Evolutionary conservation across 1,140 invertebrate species (phyloP).

Genomic region (Drosophila tropicalis): DNA sequence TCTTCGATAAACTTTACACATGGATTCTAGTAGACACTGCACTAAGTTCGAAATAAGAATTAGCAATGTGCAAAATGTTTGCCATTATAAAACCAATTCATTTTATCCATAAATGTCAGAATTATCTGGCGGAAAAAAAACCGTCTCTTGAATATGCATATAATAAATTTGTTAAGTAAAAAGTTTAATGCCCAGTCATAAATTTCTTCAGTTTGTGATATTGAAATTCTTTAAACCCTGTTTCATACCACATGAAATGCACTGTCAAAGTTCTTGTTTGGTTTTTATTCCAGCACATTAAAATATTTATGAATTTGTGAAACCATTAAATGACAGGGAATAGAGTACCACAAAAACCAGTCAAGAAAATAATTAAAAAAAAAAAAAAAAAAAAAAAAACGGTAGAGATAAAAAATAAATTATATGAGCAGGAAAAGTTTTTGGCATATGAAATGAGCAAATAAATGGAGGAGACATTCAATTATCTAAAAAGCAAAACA

Average conservation of each 20-base stretch:
- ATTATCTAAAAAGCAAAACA: constrained; percentile 75
- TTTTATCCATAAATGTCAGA: background rate
- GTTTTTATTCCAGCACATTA: background rate
- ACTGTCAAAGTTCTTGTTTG: constrained; percentile 4
- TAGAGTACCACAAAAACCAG: background rate
- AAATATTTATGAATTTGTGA: constrained; percentile 12
- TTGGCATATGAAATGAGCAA: constrained; percentile 61
- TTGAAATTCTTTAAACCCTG: background rate
- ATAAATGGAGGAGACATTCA: constrained; percentile 63
- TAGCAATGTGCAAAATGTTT: no score
- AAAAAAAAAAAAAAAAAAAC: background rate
- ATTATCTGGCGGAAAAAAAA: background rate
- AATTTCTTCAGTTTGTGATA: background rate
- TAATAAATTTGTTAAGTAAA: background rate
- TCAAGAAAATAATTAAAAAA: background rate
- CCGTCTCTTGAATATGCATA: no score
- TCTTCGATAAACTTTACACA: no score
- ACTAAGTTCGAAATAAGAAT: no score
- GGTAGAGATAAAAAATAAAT: constrained; percentile 18
- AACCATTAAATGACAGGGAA: background rate
- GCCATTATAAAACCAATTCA: background rate
- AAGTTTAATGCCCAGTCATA: background rate
- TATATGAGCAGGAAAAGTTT: constrained; percentile 10
- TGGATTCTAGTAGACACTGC: no score
- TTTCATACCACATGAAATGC: background rate